Percentiles rank a stretch among this genome's conserved stretches.
phyloP scores from a whole-genome alignment of 2,797 vertebrate species.

The Pipistrellus kuhlii region DNA sequence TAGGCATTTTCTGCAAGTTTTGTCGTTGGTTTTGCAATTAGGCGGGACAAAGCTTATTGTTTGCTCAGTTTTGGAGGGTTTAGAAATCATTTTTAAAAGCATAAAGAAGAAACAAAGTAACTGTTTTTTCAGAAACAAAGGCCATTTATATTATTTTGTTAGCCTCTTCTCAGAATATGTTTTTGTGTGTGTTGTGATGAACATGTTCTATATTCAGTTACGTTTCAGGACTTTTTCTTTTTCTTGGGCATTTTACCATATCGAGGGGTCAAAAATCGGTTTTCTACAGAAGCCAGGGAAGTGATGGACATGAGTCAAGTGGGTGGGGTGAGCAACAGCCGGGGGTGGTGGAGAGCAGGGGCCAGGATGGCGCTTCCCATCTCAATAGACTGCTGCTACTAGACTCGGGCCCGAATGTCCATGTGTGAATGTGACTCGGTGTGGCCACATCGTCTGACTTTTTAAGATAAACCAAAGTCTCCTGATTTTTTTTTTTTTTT shows the following conservation, averaged over 20 bases:
- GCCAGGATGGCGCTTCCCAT: too few species aligned
- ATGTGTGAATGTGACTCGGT: rapidly evolving
- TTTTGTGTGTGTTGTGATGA: not conserved
- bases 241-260: not conserved
- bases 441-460: not conserved
- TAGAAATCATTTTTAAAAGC: slow-evolving; percentile 2
- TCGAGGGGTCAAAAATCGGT: not conserved
- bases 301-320: not conserved
- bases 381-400: too few species aligned
- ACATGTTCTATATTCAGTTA: not conserved
- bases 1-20: not conserved
- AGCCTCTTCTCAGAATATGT: not conserved
- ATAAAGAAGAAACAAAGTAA: not conserved
- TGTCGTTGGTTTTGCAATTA: not conserved
- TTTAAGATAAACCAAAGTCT: not conserved
- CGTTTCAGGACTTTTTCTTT: not conserved
- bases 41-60: not conserved
- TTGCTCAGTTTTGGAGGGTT: not conserved
- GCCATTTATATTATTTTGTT: not conserved
- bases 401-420: rapidly evolving
- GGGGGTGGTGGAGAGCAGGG: not conserved
- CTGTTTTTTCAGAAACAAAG: not conserved
- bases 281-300: not conserved
- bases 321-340: not conserved
- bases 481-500: not conserved